Conservation (phyloP, 1,140 invertebrate genomes). For the Hylyphantes graminicola region DNA sequence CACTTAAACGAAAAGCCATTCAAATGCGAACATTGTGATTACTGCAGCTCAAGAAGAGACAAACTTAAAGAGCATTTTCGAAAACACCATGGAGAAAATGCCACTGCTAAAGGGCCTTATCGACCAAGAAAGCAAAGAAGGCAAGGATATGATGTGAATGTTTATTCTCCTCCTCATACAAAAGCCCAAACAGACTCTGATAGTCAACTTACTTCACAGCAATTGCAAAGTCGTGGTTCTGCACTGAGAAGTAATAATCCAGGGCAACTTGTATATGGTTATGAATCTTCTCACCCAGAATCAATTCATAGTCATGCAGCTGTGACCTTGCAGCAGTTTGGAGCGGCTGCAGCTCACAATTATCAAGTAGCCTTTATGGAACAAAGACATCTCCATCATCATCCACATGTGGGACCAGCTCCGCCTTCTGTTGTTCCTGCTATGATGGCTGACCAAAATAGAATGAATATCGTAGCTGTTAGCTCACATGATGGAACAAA, state of each 20-base stretch:
- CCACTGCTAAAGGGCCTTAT: conserved; percentile 71
- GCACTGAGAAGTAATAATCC: conserved; percentile 40
- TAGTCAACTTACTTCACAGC: conserved; percentile 44
- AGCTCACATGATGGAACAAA: conserved; percentile 53
- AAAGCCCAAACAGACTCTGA: conserved; percentile 16
- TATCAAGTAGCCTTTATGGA: conserved; percentile 60
- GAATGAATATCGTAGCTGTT: conserved; percentile 53
- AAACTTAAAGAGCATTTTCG: conserved; percentile 77
- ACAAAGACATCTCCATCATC: conserved; percentile 55
- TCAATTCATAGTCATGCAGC: conserved; percentile 56
- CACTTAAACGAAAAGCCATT: conserved; percentile 75
- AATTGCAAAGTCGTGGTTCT: conserved; percentile 40
- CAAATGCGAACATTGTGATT: conserved; percentile 75
- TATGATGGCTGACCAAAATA: conserved; percentile 58
- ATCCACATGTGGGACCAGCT: conserved; percentile 57
- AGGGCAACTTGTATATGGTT: conserved; percentile 47
- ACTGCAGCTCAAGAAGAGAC: conserved; percentile 75
- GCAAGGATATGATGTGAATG: conserved; percentile 55
- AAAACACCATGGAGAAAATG: conserved; percentile 74
- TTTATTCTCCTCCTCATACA: conserved; percentile 51
- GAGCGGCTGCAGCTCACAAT: conserved; percentile 53
- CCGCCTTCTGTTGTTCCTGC: conserved; percentile 59
- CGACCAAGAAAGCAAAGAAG: conserved; percentile 67
- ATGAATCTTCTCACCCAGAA: conserved; percentile 56
- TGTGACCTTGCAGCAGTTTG: conserved; percentile 53